Evolutionary conservation across 2,888 invertebrate genomes (phyloP).

Genomic region (Gasteruption jaculator): DNA sequence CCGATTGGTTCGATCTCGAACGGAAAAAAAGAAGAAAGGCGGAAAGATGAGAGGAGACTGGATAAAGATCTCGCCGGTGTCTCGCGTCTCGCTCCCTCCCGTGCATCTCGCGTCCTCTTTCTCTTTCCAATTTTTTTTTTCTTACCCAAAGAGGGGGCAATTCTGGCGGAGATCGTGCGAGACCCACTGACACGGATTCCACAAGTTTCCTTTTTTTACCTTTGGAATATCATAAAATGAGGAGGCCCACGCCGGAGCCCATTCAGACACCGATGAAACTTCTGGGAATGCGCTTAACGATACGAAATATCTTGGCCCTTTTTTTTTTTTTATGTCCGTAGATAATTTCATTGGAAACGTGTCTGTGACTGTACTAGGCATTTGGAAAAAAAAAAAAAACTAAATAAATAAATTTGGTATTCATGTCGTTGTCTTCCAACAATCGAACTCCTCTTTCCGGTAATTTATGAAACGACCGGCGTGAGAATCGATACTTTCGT

Average conservation of each 20-base stretch:
- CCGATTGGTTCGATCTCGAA: too few relatives aligned
- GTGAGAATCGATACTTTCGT: too few relatives aligned
- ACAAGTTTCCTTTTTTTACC: conserved; percentile 48
- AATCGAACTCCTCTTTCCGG: too few relatives aligned
- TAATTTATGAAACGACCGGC: too few relatives aligned
- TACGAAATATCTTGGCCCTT: too few relatives aligned
- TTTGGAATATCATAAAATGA: conserved; percentile 51
- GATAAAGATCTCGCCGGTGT: conserved; percentile 3
- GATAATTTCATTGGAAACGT: too few relatives aligned
- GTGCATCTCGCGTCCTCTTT: conserved; percentile 16
- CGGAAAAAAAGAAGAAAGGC: conserved; percentile 15
- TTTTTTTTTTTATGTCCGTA: too few relatives aligned
- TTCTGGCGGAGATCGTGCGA: conserved; percentile 32
- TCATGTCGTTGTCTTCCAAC: too few relatives aligned
- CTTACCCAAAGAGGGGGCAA: conserved; percentile 14
- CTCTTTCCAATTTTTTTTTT: conserved; percentile 16
- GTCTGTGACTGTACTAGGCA: too few relatives aligned
- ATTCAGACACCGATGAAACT: conserved; percentile 44
- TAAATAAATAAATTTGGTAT: too few relatives aligned
- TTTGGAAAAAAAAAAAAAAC: too few relatives aligned
- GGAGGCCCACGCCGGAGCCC: conserved; percentile 33
- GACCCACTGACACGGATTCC: conserved; percentile 50
- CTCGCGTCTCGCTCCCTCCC: conserved; percentile 14
- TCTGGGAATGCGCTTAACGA: too few relatives aligned
- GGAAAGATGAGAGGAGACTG: conserved; percentile 4